Conservation (phyloP, 2,888 invertebrate genomes). For the Acrobasis suavella region DNA sequence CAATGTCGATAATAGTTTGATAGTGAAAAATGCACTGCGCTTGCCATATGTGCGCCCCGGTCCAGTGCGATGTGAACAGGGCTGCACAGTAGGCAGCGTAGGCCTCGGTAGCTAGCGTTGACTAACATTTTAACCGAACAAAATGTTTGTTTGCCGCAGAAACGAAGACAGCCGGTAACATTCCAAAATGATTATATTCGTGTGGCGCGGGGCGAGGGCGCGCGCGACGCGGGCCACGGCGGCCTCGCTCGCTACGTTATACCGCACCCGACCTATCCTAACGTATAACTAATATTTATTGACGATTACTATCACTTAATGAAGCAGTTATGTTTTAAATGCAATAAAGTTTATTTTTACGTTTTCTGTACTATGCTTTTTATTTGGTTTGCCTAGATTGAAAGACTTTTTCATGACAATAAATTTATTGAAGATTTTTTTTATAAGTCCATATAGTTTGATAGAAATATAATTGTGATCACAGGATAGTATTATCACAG, state of each 20-base stretch:
- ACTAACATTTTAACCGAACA: slow-evolving; percentile 64
- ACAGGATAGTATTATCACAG: no score
- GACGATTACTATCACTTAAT: slow-evolving; percentile 53
- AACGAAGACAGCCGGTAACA: slow-evolving; percentile 77
- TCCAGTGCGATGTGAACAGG: background rate
- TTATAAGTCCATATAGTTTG: no score
- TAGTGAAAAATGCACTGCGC: no score
- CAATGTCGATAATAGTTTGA: no score
- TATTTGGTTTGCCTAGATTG: slow-evolving; percentile 46
- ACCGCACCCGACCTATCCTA: slow-evolving; percentile 26
- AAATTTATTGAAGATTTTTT: no score
- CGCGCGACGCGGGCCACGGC: slow-evolving; percentile 25
- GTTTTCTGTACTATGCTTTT: slow-evolving; percentile 71
- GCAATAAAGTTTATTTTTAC: slow-evolving; percentile 79
- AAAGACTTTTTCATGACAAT: background rate
- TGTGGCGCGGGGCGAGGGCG: slow-evolving; percentile 39
- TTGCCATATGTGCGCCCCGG: background rate
- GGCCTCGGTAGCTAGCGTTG: slow-evolving; percentile 28
- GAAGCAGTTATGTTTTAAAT: slow-evolving; percentile 68
- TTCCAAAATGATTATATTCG: slow-evolving; percentile 75
- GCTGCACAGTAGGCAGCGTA: background rate
- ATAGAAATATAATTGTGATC: no score
- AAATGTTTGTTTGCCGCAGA: slow-evolving; percentile 78
- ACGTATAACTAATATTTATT: slow-evolving; percentile 47
- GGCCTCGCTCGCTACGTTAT: slow-evolving; percentile 16